Conservation (phyloP, 2,888 invertebrate genomes). For the Trisateles emortualis region DNA sequence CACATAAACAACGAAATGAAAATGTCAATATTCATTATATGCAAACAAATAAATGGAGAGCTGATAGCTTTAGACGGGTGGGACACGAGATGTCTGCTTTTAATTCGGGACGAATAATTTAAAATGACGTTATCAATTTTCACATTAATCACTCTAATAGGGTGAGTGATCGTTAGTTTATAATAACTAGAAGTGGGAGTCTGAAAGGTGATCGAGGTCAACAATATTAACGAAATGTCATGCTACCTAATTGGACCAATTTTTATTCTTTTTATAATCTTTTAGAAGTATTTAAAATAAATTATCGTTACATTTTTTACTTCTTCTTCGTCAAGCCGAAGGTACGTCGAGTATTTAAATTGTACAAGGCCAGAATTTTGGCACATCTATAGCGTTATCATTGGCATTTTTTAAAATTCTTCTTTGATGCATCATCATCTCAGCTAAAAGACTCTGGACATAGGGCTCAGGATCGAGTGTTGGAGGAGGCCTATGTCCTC, state of each 20-base stretch:
- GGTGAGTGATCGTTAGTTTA: not conserved
- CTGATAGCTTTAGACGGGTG: not conserved
- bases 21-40: constrained; percentile 16
- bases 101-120: not conserved
- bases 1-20: constrained; percentile 7
- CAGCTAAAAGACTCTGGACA: too few relatives aligned
- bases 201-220: not conserved
- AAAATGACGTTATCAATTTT: constrained; percentile 1
- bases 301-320: not conserved
- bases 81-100: not conserved
- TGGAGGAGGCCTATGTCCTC: too few relatives aligned
- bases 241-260: not conserved
- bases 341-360: too few relatives aligned
- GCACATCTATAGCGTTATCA: too few relatives aligned
- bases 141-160: not conserved
- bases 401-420: too few relatives aligned
- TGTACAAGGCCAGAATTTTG: too few relatives aligned
- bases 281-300: not conserved
- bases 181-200: not conserved
- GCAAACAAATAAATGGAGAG: not conserved
- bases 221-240: not conserved
- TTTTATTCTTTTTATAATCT: too few relatives aligned
- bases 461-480: too few relatives aligned
- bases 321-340: too few relatives aligned
- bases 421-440: too few relatives aligned